Evolutionary conservation across 2,888 invertebrate species (phyloP), one percentile per base, ranked within the genome.

Genomic region (Polia nebulosa): DNA sequence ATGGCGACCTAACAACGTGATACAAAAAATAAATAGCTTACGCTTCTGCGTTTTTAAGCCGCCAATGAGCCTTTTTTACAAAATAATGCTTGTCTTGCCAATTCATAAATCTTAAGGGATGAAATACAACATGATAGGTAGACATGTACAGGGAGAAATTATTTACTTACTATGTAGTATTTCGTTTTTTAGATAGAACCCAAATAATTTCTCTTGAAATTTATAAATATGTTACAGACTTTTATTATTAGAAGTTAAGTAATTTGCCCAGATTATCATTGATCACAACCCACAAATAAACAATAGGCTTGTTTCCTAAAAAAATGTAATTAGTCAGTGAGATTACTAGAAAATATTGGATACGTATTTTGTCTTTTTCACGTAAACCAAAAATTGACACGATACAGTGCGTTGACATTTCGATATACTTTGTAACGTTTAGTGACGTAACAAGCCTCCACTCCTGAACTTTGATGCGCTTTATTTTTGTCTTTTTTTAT

Each of bases 1-100:
- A 29, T 65, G 53, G 67, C 81, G 63, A 83, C 61, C 49, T 47
- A 70, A 72, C n/a, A 70, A 70, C 68, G 59, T 47, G 22, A 47
- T 47, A 69, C 36, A 52, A 69, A 63, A 61, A 81, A 79, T 61
- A 65, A 59, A 44, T 69, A 53, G 57, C 53, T 52, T 39, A 27
- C 11, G 41, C 53, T 52, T 60, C 47, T 34, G 44, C 57, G 63
- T 58, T 63, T 72, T 72, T 49, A 47, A 59, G 53, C 47, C 69
- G 69, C 67, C 72, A 67, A 60, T 49, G 51, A 49, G 56, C 51
- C 11, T 36, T 69, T n/a, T 66, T 41, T 67, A 73, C 52, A 68
- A 71, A 68, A 72, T 72, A 76, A 69, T 22, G 47, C 25, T 68
- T 68, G 22, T 57, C 34, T 66, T 51, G 51, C 65, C 63, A 72